Evolutionary conservation across 2,888 invertebrate genomes (phyloP), one percentile per base, ranked within the genome.

Genomic region (Podotricha telesiphe): DNA sequence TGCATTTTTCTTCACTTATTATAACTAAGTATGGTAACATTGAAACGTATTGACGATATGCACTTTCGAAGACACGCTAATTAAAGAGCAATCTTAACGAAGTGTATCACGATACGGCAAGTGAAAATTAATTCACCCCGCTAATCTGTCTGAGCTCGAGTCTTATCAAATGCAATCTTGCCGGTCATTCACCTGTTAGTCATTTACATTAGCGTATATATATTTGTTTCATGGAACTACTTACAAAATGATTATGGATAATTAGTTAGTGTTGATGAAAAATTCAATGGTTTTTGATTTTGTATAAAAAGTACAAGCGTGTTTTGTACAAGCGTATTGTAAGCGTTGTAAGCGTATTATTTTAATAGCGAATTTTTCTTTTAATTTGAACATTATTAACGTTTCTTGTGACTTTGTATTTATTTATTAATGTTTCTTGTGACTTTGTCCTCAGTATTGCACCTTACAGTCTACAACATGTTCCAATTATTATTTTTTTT

Each of bases 21-120:
- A n/a, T 59, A n/a, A n/a, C n/a, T n/a, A 22, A n/a, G 4, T 42
- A n/a, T 2, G 3, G 22, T 34, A 34, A 62, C 47, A 62, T 62
- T 34, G 48, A 62, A 62, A 48, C 45, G 34, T 62, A 62, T 48
- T 34, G 48, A 48, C 48, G 28, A 62, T 45, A 47, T 64, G 63
- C 64, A 66, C 69, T 74, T 74, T 73, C 70, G 58, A 67, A 74
- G 51, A 66, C 62, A 64, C 37, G 62, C 68, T 72, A 73, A 80
- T 75, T 75, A 75, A 74, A 74, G 75, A 77, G 80, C 81, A 75
- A 78, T 82, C 73, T 84, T 83, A 83, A 84, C 80, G 81, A 82
- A 80, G 73, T 76, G 67, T 75, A 77, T 73, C 71, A 73, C 71
- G 73, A 71, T 62, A 71, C 67, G 58, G 56, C 45, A 76, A 72